Evolutionary conservation across 2,113 vertebrate genomes (phyloP), one percentile per base, ranked within the genome.

Genomic region (Murina feae): DNA sequence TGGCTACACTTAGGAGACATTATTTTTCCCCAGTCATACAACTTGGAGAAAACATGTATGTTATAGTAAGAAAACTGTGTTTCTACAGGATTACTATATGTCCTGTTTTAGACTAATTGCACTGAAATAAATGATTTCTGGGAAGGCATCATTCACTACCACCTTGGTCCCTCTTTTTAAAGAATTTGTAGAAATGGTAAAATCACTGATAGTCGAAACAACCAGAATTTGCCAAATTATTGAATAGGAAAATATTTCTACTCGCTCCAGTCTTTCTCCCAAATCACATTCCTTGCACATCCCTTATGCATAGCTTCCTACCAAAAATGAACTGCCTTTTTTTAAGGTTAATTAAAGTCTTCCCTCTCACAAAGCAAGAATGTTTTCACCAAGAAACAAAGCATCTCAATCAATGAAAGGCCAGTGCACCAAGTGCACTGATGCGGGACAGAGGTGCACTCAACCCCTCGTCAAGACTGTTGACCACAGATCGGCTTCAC

Each of bases 371-470:
- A 68, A 63, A 79, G 53, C 30, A 79, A 71, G 47, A 79, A 51
- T 37, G 21, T 71, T 94, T 91, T 35, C 49, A 75, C 11, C 89
- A 79, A 39, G n/a, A 81, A 91, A 89, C 47, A 91, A 89, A 92
- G n/a, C 17, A 66, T 58, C 49, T 79, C 75, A 44, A 30, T 47
- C 37, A 71, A 39, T 44, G n/a, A 63, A 37, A n/a, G 16, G 30
- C 12, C 14, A 28, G n/a, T 76, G 89, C 69, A 37, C 4, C 12
- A 28, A 71, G 75, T 30, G 8, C 10, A 6, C 13, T 18, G 72
- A 71, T 37, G 25, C 35, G 17, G 14, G 23, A 30, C n/a, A 81
- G n/a, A 88, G 11, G 14, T 6, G 25, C 1, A 16, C 35, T 44
- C 6, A 44, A 17, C 75, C 53, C 30, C 10, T 8, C 53, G 18